Evolutionary conservation across 2,113 vertebrate species (phyloP).

Genomic region (Mormyrus lacerda): DNA sequence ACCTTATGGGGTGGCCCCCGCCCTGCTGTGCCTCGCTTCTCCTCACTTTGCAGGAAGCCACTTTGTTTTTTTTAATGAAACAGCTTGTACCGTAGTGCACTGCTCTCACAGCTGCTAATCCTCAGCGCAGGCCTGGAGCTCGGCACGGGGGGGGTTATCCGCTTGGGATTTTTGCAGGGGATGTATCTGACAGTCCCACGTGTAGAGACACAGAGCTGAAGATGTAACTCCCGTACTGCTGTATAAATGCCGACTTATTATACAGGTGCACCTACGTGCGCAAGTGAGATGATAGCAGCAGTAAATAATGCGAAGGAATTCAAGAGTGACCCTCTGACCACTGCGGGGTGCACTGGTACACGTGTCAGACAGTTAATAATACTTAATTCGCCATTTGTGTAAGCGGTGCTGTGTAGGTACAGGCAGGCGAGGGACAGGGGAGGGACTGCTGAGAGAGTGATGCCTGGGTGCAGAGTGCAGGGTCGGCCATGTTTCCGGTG

Average conservation of each 20-base stretch:
- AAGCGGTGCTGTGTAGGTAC: not conserved
- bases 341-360: not conserved
- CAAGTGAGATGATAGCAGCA: not conserved
- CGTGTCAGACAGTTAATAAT: not conserved
- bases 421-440: not conserved
- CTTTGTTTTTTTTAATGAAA: not conserved
- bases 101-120: not conserved
- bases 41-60: not conserved
- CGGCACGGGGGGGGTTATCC: not conserved
- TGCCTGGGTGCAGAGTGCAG: not conserved
- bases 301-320: not conserved
- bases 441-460: not conserved
- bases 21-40: too few species aligned
- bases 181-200: not conserved
- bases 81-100: not conserved
- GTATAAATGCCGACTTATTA: not conserved
- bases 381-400: not conserved
- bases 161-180: not conserved
- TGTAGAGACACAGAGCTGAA: not conserved
- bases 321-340: not conserved
- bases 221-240: not conserved
- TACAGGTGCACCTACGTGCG: not conserved
- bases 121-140: not conserved
- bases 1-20: not conserved
- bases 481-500: not conserved